Evolutionary conservation across 2,113 vertebrate genomes (phyloP).

Genomic region (Rhynchomys soricoides): DNA sequence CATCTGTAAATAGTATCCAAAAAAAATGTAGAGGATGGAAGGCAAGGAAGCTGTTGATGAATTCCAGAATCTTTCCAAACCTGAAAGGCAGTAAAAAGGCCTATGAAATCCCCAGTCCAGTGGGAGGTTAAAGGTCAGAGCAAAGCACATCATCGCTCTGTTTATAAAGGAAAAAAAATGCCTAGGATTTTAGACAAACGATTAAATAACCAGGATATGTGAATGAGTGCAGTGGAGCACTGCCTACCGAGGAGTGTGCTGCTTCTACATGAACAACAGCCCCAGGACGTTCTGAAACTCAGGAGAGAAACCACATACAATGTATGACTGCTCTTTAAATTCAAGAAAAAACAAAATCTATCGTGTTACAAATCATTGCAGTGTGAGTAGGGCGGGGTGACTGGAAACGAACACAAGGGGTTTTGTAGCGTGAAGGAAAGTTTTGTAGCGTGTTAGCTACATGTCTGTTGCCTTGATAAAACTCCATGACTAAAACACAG

Average conservation of each 20-base stretch:
- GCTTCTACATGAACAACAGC: not conserved
- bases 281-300: not conserved
- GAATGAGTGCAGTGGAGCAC: not conserved
- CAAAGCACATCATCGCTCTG: not conserved
- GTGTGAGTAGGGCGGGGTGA: not conserved
- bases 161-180: constrained; percentile 31
- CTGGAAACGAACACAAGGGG: not conserved
- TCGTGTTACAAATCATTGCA: not conserved
- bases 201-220: not conserved
- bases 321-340: not conserved
- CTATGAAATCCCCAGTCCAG: not conserved
- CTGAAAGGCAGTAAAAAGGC: not conserved
- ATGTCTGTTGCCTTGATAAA: not conserved
- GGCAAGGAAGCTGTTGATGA: constrained; percentile 3
- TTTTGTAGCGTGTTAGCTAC: not conserved
- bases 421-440: not conserved
- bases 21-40: constrained; percentile 28
- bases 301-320: constrained; percentile 19
- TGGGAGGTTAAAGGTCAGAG: not conserved
- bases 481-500: not conserved
- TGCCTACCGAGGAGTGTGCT: not conserved
- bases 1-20: constrained; percentile 16
- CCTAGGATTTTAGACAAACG: not conserved
- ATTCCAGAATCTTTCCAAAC: not conserved
- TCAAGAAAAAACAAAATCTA: not conserved